Evolutionary conservation across 2,888 invertebrate species (phyloP), one percentile per base, ranked within the genome.

Genomic region (Elmis aenea): DNA sequence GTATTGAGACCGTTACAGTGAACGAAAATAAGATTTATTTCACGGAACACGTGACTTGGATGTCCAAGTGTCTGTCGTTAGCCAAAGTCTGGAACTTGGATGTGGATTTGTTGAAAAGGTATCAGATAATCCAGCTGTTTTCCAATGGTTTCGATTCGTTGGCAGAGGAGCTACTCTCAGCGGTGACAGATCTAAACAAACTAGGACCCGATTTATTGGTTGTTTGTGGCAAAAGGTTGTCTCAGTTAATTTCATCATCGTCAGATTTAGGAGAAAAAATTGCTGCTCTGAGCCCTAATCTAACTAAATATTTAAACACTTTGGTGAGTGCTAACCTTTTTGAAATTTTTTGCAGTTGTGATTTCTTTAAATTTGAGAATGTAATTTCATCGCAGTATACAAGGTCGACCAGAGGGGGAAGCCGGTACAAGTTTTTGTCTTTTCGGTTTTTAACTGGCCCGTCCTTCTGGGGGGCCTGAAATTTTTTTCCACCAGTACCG

Each of bases 201-300:
- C 42, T 93, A 37, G 80, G 88, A 5, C 71, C 76, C 1, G 77
- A 84, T 45, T 69, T 95, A 38, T 66, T 93, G 13, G 77, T 82
- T 13, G 78, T 94, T 33, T 86, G 85, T n/a, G 89, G 86, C 3
- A 82, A 85, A 59, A 75, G 94, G 46, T 67, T 94, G 41, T 79
- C 81, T 61, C 74, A 80, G 26, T 78, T 74, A 48, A 73, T 81
- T 51, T 76, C 70, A 51, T 76, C 68, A 52, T 75, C 77, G 40
- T 77, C 65, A 45, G 68, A 70, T 59, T 73, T 76, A 52, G 77
- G 74, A 49, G 79, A 71, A 62, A 82, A 78, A 70, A 76, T 91
- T 25, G 81, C 87, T 1, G 79, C 83, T 3, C 76, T 91, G 45
- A 85, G 85, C 38, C 85, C 91, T 3, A 73, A 80, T 13, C 69